phyloP scores from a whole-genome alignment of 1,140 invertebrate genomes.

The Caenorhabditis latens region DNA sequence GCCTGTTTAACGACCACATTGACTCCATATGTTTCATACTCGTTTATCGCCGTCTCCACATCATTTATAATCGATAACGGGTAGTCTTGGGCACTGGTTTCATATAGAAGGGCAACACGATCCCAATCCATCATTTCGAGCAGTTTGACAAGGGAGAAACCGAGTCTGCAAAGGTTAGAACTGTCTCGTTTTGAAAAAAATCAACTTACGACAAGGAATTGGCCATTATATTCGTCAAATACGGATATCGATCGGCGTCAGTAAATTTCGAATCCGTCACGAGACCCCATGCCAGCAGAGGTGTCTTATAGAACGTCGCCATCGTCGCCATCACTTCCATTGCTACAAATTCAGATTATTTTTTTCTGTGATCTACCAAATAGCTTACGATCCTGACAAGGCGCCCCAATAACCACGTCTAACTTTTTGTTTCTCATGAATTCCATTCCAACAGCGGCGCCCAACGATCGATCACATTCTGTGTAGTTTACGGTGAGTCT shows the following conservation, averaged over 20 bases:
- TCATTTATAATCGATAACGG: slow-evolving; percentile 20
- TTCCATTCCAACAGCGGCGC: slow-evolving; percentile 28
- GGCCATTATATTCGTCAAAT: slow-evolving; percentile 39
- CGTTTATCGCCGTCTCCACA: slow-evolving; percentile 26
- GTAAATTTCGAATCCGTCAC: slow-evolving; percentile 34
- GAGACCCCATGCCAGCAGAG: slow-evolving; percentile 13
- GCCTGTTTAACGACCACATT: slow-evolving; percentile 10
- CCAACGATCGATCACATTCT: neutral
- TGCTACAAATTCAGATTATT: neutral
- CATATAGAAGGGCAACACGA: slow-evolving; percentile 23
- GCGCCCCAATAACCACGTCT: slow-evolving; percentile 23
- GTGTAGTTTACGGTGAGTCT: slow-evolving; percentile 44
- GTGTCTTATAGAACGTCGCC: slow-evolving; percentile 10
- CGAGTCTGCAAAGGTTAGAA: neutral
- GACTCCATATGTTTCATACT: neutral
- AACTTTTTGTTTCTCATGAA: neutral
- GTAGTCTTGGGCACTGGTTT: neutral
- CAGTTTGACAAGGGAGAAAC: slow-evolving; percentile 9
- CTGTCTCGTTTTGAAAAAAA: no score
- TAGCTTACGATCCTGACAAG: slow-evolving; percentile 21
- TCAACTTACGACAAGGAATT: slow-evolving; percentile 34
- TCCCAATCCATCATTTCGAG: slow-evolving; percentile 47
- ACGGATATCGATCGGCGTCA: slow-evolving; percentile 11
- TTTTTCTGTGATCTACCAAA: neutral
- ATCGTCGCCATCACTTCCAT: slow-evolving; percentile 31